Percentiles rank a stretch among this genome's conserved stretches.
These are phyloP conservation scores for Bos javanicus DNA, from an alignment of 2,113 vertebrate genomes.

Conservation along the genomic window DNA sequence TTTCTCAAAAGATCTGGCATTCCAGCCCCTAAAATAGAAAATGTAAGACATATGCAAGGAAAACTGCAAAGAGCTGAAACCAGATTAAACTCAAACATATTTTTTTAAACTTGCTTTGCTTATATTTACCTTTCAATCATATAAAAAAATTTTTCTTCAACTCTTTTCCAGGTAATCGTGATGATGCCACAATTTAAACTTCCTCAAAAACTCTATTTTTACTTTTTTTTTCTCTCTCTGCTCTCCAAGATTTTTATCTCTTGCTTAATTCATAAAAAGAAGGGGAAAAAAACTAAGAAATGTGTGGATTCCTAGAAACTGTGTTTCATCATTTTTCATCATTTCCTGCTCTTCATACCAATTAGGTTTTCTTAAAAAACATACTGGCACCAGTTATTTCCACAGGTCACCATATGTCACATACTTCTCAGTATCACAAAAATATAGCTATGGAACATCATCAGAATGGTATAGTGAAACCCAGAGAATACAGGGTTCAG, in stretches of 20 bases:
- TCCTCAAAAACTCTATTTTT: not conserved
- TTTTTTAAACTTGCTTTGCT: not conserved
- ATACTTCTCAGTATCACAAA: not conserved
- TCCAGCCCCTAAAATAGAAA: not conserved
- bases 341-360: not conserved
- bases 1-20: constrained; percentile 28
- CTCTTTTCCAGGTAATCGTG: not conserved
- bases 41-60: not conserved
- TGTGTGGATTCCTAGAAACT: not conserved
- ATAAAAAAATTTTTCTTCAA: not conserved
- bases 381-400: not conserved
- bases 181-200: not conserved
- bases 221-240: not conserved
- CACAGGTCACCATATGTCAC: not conserved
- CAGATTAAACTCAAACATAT: not conserved
- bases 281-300: not conserved
- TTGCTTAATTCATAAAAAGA: not conserved
- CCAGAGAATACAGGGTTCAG: not conserved
- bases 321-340: not conserved
- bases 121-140: not conserved
- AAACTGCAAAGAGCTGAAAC: not conserved
- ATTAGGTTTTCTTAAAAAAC: not conserved
- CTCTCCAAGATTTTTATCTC: not conserved
- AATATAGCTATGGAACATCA: not conserved
- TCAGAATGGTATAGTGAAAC: not conserved